Evolutionary conservation across 2,113 vertebrate species (phyloP).

Genomic region (Perca fluviatilis): DNA sequence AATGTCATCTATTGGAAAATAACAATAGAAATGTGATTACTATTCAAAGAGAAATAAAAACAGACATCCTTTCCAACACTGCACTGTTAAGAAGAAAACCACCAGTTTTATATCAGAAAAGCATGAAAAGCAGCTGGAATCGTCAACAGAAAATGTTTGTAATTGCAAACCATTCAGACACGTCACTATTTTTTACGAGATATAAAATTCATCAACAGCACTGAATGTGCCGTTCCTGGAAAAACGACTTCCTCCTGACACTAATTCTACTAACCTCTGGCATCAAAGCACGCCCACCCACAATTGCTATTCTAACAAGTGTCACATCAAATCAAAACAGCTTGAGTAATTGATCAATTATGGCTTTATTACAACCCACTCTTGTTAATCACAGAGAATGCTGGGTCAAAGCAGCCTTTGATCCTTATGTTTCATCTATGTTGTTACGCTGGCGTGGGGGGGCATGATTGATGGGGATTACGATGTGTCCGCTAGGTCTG

Average conservation of each 20-base stretch:
- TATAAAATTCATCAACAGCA: not conserved
- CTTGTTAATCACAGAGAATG: constrained; percentile 31
- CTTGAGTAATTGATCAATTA: constrained; percentile 60
- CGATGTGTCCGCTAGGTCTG: not conserved
- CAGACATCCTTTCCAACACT: not conserved
- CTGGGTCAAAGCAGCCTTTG: constrained; percentile 22
- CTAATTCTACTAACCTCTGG: constrained; percentile 36
- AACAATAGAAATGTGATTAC: constrained; percentile 21
- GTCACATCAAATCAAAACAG: constrained; percentile 34
- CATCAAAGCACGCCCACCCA: not conserved
- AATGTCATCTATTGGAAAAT: constrained; percentile 51
- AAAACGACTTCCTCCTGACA: not conserved
- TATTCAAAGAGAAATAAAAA: constrained; percentile 23
- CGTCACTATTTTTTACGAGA: not conserved
- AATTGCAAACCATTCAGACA: not conserved
- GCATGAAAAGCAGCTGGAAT: not conserved
- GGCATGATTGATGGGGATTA: constrained; percentile 28
- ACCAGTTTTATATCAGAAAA: not conserved
- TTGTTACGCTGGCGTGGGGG: constrained; percentile 5
- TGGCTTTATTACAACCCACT: constrained; percentile 20
- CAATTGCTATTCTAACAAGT: constrained; percentile 14
- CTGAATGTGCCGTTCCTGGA: not conserved
- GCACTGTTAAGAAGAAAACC: not conserved
- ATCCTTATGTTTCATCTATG: constrained; percentile 26
- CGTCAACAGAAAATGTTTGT: not conserved